Base-by-base conservation (phyloP, 2,113 vertebrate genomes). In the human region DNA sequence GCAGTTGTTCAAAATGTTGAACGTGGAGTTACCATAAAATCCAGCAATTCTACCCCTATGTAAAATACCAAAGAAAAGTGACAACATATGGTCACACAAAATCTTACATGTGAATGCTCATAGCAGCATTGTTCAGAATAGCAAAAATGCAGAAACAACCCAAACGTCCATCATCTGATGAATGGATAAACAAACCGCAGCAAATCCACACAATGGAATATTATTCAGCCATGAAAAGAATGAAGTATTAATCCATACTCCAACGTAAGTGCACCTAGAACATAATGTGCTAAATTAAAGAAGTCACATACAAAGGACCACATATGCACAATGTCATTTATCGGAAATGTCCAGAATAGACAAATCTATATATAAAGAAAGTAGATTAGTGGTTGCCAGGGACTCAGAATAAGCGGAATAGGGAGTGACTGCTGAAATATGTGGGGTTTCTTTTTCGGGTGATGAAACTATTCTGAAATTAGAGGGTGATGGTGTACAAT, bases 1-100 rank as follows among this genome's bases (percentile, higher is more conserved):
- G 45, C 48, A 43, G 25, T 35, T 84, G 43, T 35, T 96, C 72
- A 89, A 68, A 68, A 84, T 32, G 40, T 86, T 70, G 89, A 66
- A 57, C 55, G 75, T 3, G 50, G 5, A 48, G 32, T 16, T 92
- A 18, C 11, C 73, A 22, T 18, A 4, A 45, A 68, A 66, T 35
- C 27, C 23, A 89, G 45, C 35, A 94, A 70, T 40, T 70, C 48
- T 13, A 86, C 30, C 64, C 16, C 59, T 30, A 80, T 32, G 3
- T 76, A 48, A 30, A 55, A 70, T 8, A 45, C 16, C 8, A 66
- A 55, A 93, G n/a, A 89, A 59, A 95, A 76, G 0, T 48, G 27
- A 86, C 70, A 95, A 93, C 2, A 52, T 10, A 48, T 16, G 40
- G 52, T 23, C 22, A 82, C 23, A 70, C 10, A 78, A 85, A 95